These are phyloP conservation scores for Cephalopachus bancanus DNA, from an alignment of 2,797 vertebrate genomes.

Conservation along the genomic window DNA sequence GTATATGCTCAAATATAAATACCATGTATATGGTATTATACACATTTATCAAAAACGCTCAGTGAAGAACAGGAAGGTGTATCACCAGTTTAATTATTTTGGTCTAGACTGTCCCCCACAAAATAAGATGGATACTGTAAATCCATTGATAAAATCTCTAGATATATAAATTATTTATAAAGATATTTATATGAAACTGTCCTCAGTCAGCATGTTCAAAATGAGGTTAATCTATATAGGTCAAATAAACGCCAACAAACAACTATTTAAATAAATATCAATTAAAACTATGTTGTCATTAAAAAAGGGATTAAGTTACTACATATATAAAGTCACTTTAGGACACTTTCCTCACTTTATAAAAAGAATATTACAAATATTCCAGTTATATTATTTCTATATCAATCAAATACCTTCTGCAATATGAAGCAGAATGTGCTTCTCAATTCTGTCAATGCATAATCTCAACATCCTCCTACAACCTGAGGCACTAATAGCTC, in stretches of 20 bases:
- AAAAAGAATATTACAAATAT: constrained; percentile 47
- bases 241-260: constrained; percentile 56
- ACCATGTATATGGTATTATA: neutral
- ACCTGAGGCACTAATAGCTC: constrained; percentile 45
- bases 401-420: constrained; percentile 53
- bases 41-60: constrained; percentile 55
- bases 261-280: constrained; percentile 64
- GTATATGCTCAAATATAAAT: constrained; percentile 1
- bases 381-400: constrained; percentile 32
- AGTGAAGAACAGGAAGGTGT: constrained; percentile 11
- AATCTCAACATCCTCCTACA: constrained; percentile 61
- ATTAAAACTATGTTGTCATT: constrained; percentile 59
- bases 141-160: constrained; percentile 47
- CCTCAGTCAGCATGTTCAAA: constrained; percentile 47
- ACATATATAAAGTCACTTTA: constrained; percentile 26
- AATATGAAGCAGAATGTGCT: constrained; percentile 60
- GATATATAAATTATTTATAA: constrained; percentile 62
- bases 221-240: constrained; percentile 17
- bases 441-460: constrained; percentile 54
- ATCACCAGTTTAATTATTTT: constrained; percentile 56
- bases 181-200: constrained; percentile 52
- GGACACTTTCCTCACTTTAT: neutral
- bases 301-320: constrained; percentile 50
- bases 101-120: neutral
- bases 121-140: neutral